Evolutionary conservation across 2,113 vertebrate genomes (phyloP).

Genomic region (Sorex araneus): DNA sequence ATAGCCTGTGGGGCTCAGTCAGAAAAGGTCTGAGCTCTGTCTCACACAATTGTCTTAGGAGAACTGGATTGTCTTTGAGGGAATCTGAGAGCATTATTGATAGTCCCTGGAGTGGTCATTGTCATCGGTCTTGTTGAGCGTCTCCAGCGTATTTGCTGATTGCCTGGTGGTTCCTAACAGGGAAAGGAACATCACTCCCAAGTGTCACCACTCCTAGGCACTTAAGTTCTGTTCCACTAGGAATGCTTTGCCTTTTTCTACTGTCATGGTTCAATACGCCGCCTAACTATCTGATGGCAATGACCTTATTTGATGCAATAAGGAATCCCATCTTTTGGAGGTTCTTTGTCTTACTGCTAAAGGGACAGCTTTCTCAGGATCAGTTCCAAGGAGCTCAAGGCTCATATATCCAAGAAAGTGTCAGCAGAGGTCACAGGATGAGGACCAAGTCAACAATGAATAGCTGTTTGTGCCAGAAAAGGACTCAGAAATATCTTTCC

Average conservation of each 20-base stretch:
- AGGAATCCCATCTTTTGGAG: conserved; percentile 48
- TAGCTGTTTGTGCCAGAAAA: conserved; percentile 13
- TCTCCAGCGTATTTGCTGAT: conserved; percentile 22
- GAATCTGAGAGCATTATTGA: conserved; percentile 34
- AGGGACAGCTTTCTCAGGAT: conserved; percentile 5
- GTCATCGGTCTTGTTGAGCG: conserved; percentile 30
- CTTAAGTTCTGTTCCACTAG: conserved; percentile 38
- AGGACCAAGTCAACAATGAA: not conserved
- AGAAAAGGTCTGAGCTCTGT: conserved; percentile 47
- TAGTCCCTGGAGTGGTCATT: not conserved
- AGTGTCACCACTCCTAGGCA: not conserved
- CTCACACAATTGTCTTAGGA: conserved; percentile 11
- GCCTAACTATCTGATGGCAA: conserved; percentile 14
- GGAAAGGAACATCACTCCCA: not conserved
- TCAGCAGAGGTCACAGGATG: conserved; percentile 33
- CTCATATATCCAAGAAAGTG: conserved; percentile 20
- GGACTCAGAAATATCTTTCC: not conserved
- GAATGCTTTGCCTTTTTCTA: not conserved
- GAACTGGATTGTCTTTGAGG: conserved; percentile 20
- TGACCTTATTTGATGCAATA: not conserved
- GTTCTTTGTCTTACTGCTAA: conserved; percentile 42
- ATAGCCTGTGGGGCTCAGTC: conserved; percentile 51
- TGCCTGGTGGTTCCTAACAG: not conserved
- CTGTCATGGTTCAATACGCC: conserved; percentile 23
- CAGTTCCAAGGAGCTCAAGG: conserved; percentile 9